Evolutionary conservation across 2,113 vertebrate genomes (phyloP).

Genomic region (Ciconia maguari): DNA sequence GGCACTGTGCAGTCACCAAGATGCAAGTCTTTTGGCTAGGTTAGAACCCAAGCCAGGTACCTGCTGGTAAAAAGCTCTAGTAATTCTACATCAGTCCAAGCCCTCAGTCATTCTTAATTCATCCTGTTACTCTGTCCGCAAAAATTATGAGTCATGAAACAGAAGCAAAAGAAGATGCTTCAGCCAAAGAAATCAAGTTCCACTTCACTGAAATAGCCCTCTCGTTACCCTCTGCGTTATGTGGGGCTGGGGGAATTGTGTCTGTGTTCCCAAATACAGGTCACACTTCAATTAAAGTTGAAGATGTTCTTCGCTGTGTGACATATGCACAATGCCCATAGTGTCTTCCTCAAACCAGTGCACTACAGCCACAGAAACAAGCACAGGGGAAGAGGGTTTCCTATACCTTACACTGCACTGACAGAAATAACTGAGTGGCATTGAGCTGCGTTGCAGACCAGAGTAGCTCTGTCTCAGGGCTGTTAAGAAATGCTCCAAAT

Average conservation of each 20-base stretch:
- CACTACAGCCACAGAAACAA: background rate
- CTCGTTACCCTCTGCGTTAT: accelerated
- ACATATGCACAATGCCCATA: background rate
- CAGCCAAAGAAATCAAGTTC: background rate
- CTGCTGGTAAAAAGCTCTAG: background rate
- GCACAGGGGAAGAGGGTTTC: background rate
- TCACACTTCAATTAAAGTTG: background rate
- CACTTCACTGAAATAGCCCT: background rate
- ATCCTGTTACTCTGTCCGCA: background rate
- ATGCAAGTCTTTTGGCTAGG: background rate
- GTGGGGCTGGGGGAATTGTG: background rate
- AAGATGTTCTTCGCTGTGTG: background rate
- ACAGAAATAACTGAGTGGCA: background rate
- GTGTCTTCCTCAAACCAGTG: background rate
- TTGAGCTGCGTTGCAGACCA: background rate
- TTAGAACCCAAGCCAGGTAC: background rate
- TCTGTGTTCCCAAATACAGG: background rate
- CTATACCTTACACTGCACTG: background rate
- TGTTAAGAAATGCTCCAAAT: background rate
- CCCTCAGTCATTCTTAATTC: background rate
- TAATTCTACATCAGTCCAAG: background rate
- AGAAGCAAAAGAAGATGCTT: background rate
- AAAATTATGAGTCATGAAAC: background rate
- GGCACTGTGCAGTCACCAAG: background rate
- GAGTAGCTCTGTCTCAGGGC: background rate